phyloP scores from a whole-genome alignment of 2,797 vertebrate species.

The Nothura maculosa region DNA sequence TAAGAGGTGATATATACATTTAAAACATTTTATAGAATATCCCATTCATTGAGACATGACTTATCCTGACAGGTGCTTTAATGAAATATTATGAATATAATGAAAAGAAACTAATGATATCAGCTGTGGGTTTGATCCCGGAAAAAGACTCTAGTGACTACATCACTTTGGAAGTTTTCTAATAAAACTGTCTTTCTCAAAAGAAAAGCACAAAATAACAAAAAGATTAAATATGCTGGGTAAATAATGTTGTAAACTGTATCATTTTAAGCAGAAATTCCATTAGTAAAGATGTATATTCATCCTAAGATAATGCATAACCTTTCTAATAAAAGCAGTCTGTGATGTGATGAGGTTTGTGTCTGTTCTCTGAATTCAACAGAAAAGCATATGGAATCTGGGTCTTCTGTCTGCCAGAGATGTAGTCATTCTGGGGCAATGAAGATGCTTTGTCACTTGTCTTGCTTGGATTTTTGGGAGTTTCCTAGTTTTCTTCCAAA shows the following conservation, averaged over 20 bases:
- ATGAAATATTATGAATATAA: neutral
- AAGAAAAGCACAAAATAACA: neutral
- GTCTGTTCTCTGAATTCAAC: neutral
- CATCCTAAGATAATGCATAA: neutral
- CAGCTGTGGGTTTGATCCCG: neutral
- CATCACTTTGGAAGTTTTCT: neutral
- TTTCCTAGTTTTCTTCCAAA: neutral
- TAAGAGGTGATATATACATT: neutral
- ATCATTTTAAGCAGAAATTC: neutral
- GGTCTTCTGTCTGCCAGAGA: neutral
- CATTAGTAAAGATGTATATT: neutral
- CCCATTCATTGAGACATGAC: neutral
- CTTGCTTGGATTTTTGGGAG: neutral
- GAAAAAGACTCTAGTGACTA: neutral
- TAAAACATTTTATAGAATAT: neutral
- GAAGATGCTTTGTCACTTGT: neutral
- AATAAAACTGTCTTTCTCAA: neutral
- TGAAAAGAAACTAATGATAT: neutral
- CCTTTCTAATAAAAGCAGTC: neutral
- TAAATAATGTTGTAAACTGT: neutral
- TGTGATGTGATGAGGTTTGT: accelerated
- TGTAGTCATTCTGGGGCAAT: neutral
- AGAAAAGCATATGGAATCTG: neutral
- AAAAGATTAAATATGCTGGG: accelerated
- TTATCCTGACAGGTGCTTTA: neutral